phyloP scores from a whole-genome alignment of 2,113 vertebrate genomes.

The Rhea americana region DNA sequence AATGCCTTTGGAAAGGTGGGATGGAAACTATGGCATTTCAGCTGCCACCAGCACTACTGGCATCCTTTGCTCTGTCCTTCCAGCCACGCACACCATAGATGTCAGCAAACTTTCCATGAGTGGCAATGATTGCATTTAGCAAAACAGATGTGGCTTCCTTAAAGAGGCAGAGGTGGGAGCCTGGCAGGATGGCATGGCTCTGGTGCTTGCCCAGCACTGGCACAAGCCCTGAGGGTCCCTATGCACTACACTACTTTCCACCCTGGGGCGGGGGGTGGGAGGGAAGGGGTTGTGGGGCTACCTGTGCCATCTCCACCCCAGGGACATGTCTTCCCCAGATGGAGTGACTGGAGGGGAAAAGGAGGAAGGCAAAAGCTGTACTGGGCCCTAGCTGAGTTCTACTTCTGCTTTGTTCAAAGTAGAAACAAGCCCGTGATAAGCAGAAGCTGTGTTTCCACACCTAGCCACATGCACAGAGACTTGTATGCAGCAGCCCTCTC shows the following conservation, averaged over 20 bases:
- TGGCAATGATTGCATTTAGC: background rate
- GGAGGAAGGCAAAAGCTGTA: rapidly evolving
- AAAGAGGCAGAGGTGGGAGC: background rate
- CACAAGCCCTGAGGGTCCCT: background rate
- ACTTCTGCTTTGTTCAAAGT: conserved; percentile 31
- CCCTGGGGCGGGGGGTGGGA: no score
- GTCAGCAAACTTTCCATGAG: background rate
- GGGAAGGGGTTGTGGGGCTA: background rate
- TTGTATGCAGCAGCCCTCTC: rapidly evolving
- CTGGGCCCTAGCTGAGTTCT: background rate
- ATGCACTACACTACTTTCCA: background rate
- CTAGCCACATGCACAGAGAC: rapidly evolving
- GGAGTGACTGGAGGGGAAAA: rapidly evolving
- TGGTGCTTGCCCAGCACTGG: no score
- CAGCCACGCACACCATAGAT: background rate
- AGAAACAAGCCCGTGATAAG: background rate
- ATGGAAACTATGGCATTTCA: rapidly evolving
- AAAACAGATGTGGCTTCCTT: background rate
- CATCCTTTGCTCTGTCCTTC: background rate
- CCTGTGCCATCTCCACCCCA: rapidly evolving
- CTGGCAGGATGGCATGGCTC: rapidly evolving
- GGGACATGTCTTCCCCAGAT: rapidly evolving
- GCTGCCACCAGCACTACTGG: rapidly evolving
- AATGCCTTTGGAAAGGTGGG: background rate
- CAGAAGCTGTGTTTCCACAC: background rate